Evolutionary conservation across 2,888 invertebrate genomes (phyloP), one percentile per base, ranked within the genome.

Genomic region (Ichneumon xanthorius): DNA sequence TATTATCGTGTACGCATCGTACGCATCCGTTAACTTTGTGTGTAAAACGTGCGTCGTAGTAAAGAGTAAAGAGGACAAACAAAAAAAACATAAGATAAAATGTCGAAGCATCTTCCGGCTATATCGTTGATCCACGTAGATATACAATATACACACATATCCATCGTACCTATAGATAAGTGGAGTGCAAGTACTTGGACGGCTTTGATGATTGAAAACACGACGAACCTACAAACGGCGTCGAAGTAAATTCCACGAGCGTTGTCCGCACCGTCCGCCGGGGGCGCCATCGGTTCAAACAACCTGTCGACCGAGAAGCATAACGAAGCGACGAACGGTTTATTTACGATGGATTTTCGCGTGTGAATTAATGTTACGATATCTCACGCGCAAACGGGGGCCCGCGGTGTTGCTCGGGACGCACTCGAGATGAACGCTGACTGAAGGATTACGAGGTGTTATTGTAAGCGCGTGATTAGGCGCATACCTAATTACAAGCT

Each of bases 221-320:
- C 70, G 53, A 30, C 53, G 40, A 19, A 48, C 48, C n/a, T 19
- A 14, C 16, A 30, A 53, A 30, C 48, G 50, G 30, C 65, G 67
- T 78, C 76, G 67, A 80, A 77, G 71, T 55, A 70, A 72, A 85
- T 85, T 83, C 85, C 85, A 53, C 19, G 1, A 5, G 58, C 40
- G 80, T 76, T 80, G 14, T 37, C 26, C 26, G 40, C 58, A 53
- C 53, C 40, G 72, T 58, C 80, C 85, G 71, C 76, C 48, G 67
- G 55, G 65, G 71, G 80, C 85, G 77, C 83, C 53, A 67, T 33
- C 37, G 45, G 65, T 83, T 76, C 75, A 72, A 85, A 85, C 87
- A 87, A 87, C 87, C 87, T 87, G 87, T 86, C 82, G 77, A 61
- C 72, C 67, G 77, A 50, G 71, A 77, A 48, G 45, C 76, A 65